These are phyloP conservation scores for Drosophila mulleri DNA, from an alignment of 2,888 invertebrate genomes.

Conservation along the genomic window DNA sequence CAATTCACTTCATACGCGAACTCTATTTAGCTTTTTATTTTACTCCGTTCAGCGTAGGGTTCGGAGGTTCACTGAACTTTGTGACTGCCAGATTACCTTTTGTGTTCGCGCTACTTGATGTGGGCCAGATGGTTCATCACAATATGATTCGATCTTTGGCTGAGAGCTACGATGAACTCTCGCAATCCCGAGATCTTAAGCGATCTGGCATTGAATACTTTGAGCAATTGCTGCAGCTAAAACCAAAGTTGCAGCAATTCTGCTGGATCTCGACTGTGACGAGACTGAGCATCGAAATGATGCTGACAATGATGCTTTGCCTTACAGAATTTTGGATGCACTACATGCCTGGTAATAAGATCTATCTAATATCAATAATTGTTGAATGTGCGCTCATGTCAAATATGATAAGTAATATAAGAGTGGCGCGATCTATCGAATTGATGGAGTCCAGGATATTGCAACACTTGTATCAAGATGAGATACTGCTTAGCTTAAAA, in stretches of 20 bases:
- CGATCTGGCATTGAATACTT: conserved; percentile 3
- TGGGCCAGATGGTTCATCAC: conserved; percentile 7
- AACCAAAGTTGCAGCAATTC: background rate
- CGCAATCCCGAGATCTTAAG: background rate
- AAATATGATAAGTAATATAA: too few relatives aligned
- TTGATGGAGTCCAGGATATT: too few relatives aligned
- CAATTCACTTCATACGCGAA: background rate
- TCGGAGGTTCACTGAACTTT: background rate
- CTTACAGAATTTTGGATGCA: too few relatives aligned
- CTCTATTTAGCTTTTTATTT: background rate
- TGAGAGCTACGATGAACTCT: background rate
- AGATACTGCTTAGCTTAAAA: too few relatives aligned
- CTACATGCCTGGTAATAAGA: too few relatives aligned
- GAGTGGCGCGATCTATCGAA: too few relatives aligned
- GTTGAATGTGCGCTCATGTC: too few relatives aligned
- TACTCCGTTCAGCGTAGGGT: background rate
- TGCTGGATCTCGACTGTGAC: conserved; percentile 1
- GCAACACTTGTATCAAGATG: too few relatives aligned
- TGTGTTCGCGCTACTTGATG: background rate
- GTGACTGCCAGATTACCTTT: background rate
- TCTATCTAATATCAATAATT: too few relatives aligned
- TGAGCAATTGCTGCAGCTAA: conserved; percentile 5
- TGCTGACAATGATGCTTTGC: too few relatives aligned
- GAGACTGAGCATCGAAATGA: too few relatives aligned
- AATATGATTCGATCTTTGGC: background rate